Base-by-base conservation (phyloP, 1,140 invertebrate genomes). In the Drosophila seguyi region DNA sequence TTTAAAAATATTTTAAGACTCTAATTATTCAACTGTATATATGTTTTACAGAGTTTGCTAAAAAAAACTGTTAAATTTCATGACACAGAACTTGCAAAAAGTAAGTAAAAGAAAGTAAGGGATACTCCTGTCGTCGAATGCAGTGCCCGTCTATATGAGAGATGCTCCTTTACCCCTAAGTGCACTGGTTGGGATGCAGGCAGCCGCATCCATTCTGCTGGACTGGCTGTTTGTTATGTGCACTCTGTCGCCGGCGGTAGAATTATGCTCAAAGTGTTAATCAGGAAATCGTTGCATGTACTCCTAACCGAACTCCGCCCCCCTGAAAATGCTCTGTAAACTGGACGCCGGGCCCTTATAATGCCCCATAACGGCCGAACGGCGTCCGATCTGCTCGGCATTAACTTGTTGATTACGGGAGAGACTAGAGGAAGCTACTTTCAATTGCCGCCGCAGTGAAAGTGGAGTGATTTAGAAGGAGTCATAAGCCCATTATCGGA, bases 221-320 rank as follows among this genome's bases (percentile, higher is more conserved):
- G 53, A 44, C 56, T 68, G 42, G 75, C 68, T 85, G 66, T 83
- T 80, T 87, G 80, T 77, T 88, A 84, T 86, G 79, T 88, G 73
- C 73, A 67, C 66, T 77, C 61, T 90, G 85, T 90, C 85, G 85
- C 85, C 85, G 69, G 78, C 85, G 86, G 85, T 79, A 81, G 65
- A 90, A 90, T 81, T 85, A 90, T 90, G 78, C 86, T 85, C 75
- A 90, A 90, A 90, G 85, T 90, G 85, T 90, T 90, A 90, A 90
- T 90, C 85, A 90, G 85, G 85, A 90, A 90, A 90, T 90, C 69
- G 81, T 77, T 80, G 73, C 61, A 72, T 79, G 73, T 48, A 57
- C 55, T 59, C 31, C 36, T 1, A 47, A 14, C 42, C 50, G 67
- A 71, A 68, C 62, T 55, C 38, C 66, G 25, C 59, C 58, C 56